phyloP scores from a whole-genome alignment of 2,888 invertebrate genomes.

The Cataglyphis altisquamis region DNA sequence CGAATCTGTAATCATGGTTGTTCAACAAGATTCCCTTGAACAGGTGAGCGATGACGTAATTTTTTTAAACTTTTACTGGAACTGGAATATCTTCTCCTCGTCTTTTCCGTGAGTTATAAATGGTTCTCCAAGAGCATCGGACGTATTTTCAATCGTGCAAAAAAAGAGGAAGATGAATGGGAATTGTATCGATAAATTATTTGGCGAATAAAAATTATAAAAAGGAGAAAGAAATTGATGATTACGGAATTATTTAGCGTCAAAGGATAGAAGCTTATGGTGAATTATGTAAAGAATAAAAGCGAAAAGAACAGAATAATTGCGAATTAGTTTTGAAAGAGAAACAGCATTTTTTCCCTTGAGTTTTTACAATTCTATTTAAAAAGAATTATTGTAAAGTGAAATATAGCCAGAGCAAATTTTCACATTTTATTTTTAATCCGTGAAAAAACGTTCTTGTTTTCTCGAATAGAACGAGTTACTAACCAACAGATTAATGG shows the following conservation, averaged over 20 bases:
- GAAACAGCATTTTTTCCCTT: neutral
- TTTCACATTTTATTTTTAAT: conserved; percentile 26
- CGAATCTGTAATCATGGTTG: neutral
- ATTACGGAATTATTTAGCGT: neutral
- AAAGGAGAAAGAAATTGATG: neutral
- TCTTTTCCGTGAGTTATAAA: neutral
- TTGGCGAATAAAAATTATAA: neutral
- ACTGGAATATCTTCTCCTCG: neutral
- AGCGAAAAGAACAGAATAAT: neutral
- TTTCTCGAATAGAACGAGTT: conserved; percentile 28
- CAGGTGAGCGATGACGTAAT: conserved; percentile 2
- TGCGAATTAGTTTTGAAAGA: neutral
- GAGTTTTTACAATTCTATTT: neutral
- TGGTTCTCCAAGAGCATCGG: neutral
- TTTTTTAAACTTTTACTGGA: neutral
- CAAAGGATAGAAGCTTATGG: neutral
- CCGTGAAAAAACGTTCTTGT: neutral
- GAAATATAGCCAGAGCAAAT: neutral
- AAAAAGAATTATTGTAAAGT: neutral
- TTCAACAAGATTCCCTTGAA: neutral
- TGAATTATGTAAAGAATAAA: neutral
- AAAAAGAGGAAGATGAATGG: conserved; percentile 36
- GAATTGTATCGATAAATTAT: conserved; percentile 12
- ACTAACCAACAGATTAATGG: conserved; percentile 43
- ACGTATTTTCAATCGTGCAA: conserved; percentile 4